Conservation (phyloP, 2,888 invertebrate genomes). For the Erynnis tages region DNA sequence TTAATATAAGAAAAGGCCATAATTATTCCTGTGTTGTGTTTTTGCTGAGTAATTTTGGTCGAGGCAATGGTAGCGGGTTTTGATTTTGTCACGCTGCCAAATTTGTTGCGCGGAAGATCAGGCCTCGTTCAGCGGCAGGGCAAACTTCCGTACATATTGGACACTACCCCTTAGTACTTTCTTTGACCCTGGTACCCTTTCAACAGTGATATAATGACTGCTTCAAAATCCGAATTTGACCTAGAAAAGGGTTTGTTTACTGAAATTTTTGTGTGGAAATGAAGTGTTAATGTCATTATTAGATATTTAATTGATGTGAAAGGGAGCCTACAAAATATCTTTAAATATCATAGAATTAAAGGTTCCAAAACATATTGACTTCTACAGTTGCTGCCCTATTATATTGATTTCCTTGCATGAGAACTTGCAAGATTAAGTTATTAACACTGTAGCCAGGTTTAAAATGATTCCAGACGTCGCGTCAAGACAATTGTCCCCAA, state of each 20-base stretch:
- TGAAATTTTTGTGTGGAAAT: too few relatives aligned
- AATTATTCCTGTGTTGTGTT: slow-evolving; percentile 32
- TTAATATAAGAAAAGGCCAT: slow-evolving; percentile 1
- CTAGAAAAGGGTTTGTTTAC: background rate
- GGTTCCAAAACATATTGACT: too few relatives aligned
- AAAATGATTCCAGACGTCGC: too few relatives aligned
- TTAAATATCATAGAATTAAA: too few relatives aligned
- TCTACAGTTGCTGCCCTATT: too few relatives aligned
- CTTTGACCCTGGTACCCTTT: background rate
- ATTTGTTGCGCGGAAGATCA: slow-evolving; percentile 32
- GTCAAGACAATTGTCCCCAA: too few relatives aligned
- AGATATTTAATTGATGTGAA: too few relatives aligned
- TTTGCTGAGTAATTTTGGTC: slow-evolving; percentile 44
- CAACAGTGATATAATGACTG: background rate
- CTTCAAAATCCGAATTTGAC: background rate
- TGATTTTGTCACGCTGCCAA: slow-evolving; percentile 44
- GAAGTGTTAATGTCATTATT: too few relatives aligned
- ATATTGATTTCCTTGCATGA: too few relatives aligned
- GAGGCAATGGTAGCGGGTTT: slow-evolving; percentile 30
- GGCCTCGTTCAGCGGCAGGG: slow-evolving; percentile 14
- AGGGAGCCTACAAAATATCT: too few relatives aligned
- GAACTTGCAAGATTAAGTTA: too few relatives aligned
- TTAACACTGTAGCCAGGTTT: too few relatives aligned
- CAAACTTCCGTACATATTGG: slow-evolving; percentile 9
- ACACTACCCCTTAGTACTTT: background rate